phyloP scores from a whole-genome alignment of 2,888 invertebrate genomes.

The Acanthococcus lagerstroemiae region DNA sequence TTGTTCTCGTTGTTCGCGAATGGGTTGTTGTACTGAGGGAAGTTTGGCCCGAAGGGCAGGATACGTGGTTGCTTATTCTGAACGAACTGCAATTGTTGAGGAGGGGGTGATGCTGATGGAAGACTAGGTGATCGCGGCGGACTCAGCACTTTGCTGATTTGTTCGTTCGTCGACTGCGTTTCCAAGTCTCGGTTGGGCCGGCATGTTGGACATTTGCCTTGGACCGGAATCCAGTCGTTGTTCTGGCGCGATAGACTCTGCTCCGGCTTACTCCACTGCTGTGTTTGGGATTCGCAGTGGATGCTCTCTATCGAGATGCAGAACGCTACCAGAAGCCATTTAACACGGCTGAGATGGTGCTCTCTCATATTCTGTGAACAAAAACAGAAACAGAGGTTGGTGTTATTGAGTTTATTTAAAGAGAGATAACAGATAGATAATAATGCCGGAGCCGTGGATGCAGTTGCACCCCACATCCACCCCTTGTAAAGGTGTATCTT shows the following conservation, averaged over 20 bases:
- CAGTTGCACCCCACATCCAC: too few relatives aligned
- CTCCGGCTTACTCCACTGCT: constrained; percentile 36
- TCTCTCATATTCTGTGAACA: constrained; percentile 8
- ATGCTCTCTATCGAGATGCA: not conserved
- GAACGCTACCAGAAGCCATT: constrained; percentile 9
- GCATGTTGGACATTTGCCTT: constrained; percentile 41
- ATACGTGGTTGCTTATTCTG: constrained; percentile 17
- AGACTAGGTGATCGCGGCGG: constrained; percentile 15
- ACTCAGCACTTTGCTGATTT: constrained; percentile 32
- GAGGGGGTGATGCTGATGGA: constrained; percentile 21
- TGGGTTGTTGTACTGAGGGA: constrained; percentile 14
- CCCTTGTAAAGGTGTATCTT: too few relatives aligned
- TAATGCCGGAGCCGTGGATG: too few relatives aligned
- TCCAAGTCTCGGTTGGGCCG: constrained; percentile 31
- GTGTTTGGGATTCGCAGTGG: not conserved
- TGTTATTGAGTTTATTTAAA: too few relatives aligned
- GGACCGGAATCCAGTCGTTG: constrained; percentile 50
- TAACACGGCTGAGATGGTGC: not conserved
- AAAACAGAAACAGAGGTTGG: not conserved
- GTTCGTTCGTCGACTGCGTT: constrained; percentile 32
- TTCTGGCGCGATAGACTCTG: constrained; percentile 32
- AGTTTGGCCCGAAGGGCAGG: constrained; percentile 10
- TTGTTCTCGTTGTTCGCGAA: constrained; percentile 1
- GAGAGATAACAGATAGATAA: too few relatives aligned
- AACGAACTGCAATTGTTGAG: not conserved